These are phyloP conservation scores for Sesamia inferens DNA, from an alignment of 2,888 invertebrate species.

Conservation along the genomic window DNA sequence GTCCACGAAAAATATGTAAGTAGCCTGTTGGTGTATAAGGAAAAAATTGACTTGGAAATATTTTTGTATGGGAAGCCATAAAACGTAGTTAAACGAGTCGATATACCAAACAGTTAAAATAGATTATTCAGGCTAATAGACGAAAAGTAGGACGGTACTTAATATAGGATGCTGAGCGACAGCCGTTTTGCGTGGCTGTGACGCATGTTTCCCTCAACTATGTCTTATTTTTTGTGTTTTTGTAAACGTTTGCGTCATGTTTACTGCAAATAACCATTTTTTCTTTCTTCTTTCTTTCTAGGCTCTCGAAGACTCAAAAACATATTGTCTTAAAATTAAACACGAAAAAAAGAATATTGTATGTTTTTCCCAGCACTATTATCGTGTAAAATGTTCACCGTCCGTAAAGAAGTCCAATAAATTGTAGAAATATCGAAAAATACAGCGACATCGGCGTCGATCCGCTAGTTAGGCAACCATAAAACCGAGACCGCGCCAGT, in stretches of 20 bases:
- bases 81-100: slow-evolving; percentile 10
- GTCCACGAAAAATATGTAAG: neutral
- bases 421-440: slow-evolving; percentile 66
- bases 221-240: too few species aligned
- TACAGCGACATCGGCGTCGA: slow-evolving; percentile 49
- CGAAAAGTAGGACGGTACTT: slow-evolving; percentile 15
- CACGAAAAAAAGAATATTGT: slow-evolving; percentile 35
- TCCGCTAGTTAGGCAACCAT: slow-evolving; percentile 65
- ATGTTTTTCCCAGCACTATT: slow-evolving; percentile 44
- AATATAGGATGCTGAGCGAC: too few species aligned
- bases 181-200: too few species aligned
- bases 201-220: too few species aligned
- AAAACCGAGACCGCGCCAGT: slow-evolving; percentile 63
- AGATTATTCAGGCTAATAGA: slow-evolving; percentile 32
- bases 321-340: slow-evolving; percentile 26
- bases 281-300: too few species aligned
- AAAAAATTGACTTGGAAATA: neutral
- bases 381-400: slow-evolving; percentile 55
- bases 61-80: slow-evolving; percentile 38
- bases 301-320: slow-evolving; percentile 13
- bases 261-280: too few species aligned
- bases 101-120: slow-evolving; percentile 29
- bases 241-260: too few species aligned
- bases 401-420: slow-evolving; percentile 58
- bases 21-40: neutral